These are phyloP conservation scores for Gymnothorax javanicus DNA, from an alignment of 2,797 vertebrate species.

Conservation along the genomic window DNA sequence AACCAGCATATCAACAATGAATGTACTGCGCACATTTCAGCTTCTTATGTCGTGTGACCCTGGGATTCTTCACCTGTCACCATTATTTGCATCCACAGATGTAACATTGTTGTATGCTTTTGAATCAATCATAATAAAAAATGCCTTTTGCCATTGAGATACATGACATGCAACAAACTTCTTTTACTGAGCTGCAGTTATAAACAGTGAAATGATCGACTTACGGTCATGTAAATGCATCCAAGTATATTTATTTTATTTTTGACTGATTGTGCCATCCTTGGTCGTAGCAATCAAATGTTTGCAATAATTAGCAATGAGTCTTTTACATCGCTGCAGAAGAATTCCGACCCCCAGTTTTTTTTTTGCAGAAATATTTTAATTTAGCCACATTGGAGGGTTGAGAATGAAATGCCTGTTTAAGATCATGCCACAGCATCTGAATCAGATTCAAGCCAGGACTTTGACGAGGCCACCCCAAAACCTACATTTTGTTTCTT, in stretches of 20 bases:
- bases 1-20: background rate
- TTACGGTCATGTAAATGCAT: background rate
- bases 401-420: no score
- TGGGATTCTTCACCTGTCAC: background rate
- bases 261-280: no score
- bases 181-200: background rate
- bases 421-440: no score
- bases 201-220: background rate
- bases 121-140: background rate
- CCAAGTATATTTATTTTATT: background rate
- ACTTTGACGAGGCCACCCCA: no score
- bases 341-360: no score
- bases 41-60: background rate
- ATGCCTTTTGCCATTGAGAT: background rate
- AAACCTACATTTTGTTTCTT: no score
- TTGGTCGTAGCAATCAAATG: no score
- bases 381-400: no score
- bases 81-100: background rate
- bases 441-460: no score
- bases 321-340: no score
- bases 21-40: background rate
- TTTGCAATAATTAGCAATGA: no score
- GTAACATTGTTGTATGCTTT: background rate
- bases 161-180: background rate
- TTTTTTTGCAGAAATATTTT: no score